Evolutionary conservation across 2,113 vertebrate genomes (phyloP).

Genomic region (Oryctolagus cuniculus): mOryCun1.1 NC_091451.1:34386001-34386500

Average conservation of each 20-base stretch:
- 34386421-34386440: too few relatives aligned
- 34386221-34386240: slow-evolving; percentile 58
- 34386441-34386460: too few relatives aligned
- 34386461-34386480: too few relatives aligned
- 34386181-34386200: neutral
- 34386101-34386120: slow-evolving; percentile 49
- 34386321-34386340: neutral
- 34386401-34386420: too few relatives aligned
- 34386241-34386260: neutral
- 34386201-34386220: slow-evolving; percentile 44
- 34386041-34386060: slow-evolving; percentile 91
- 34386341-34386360: too few relatives aligned
- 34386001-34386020: slow-evolving; percentile 77
- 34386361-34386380: too few relatives aligned
- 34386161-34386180: slow-evolving; percentile 33
- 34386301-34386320: neutral
- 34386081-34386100: slow-evolving; percentile 68
- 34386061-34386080: slow-evolving; percentile 85
- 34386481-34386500: too few relatives aligned
- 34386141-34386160: slow-evolving; percentile 36
- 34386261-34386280: slow-evolving; percentile 19
- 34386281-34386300: neutral
- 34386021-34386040: slow-evolving; percentile 98
- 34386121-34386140: slow-evolving; percentile 47
- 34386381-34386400: too few relatives aligned